Evolutionary conservation across 2,888 invertebrate species (phyloP).

Genomic region (Drosophila pseudotakahashii): DNA sequence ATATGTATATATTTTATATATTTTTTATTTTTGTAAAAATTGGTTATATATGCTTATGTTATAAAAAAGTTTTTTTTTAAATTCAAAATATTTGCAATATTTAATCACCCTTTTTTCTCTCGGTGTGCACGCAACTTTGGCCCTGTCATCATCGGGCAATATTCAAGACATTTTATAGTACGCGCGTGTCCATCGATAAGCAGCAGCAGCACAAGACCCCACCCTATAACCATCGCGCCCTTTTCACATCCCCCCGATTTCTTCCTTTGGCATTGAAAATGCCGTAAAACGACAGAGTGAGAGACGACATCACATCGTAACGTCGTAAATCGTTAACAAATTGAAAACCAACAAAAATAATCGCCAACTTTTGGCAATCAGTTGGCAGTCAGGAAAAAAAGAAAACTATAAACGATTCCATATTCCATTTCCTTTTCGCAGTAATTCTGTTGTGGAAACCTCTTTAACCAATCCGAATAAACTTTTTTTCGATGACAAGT

Average conservation of each 20-base stretch:
- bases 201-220: constrained; percentile 49
- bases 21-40: no score
- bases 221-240: background rate
- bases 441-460: background rate
- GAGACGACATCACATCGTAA: constrained; percentile 13
- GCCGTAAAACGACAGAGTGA: constrained; percentile 50
- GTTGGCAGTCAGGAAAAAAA: no score
- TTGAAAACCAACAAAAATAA: constrained; percentile 54
- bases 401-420: background rate
- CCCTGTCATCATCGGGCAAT: constrained; percentile 34
- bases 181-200: constrained; percentile 72
- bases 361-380: constrained; percentile 32
- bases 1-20: no score
- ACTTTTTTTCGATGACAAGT: no score
- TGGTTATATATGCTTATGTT: no score
- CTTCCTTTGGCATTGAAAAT: constrained; percentile 26
- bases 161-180: constrained; percentile 60
- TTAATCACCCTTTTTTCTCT: background rate
- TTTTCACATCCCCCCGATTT: background rate
- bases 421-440: background rate
- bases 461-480: background rate
- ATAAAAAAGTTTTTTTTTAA: no score
- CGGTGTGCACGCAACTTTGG: constrained; percentile 7
- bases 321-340: constrained; percentile 60
- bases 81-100: no score